Conservation (phyloP, 2,113 vertebrate genomes). For the Daboia siamensis region DNA sequence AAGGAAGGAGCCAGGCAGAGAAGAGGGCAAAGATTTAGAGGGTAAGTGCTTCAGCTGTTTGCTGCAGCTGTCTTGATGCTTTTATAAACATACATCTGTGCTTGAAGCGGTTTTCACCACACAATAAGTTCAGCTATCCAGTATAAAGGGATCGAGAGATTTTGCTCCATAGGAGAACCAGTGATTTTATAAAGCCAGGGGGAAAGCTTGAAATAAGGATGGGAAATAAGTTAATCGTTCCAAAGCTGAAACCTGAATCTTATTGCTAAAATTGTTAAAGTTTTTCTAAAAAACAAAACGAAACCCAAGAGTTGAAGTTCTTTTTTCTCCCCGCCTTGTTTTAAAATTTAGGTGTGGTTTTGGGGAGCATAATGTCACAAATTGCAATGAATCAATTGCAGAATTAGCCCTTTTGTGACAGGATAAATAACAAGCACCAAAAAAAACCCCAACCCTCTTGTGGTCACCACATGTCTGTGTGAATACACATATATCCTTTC, state of each 20-base stretch:
- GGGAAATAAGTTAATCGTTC: neutral
- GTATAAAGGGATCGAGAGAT: neutral
- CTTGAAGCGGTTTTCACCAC: neutral
- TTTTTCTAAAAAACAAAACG: neutral
- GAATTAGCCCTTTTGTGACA: conserved; percentile 48
- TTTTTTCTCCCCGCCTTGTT: neutral
- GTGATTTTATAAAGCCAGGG: neutral
- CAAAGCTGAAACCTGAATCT: neutral
- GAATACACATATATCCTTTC: conserved; percentile 9
- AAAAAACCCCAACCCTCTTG: conserved; percentile 31
- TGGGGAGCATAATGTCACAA: conserved; percentile 3
- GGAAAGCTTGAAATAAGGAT: neutral
- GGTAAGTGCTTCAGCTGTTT: neutral
- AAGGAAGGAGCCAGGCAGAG: neutral
- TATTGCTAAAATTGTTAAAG: neutral
- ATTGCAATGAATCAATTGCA: neutral
- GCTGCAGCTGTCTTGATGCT: neutral
- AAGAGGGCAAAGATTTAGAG: neutral
- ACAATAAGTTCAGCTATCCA: neutral
- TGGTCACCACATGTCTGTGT: neutral
- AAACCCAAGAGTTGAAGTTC: neutral
- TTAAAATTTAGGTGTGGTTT: neutral
- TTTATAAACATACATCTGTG: neutral
- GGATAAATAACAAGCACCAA: conserved; percentile 49
- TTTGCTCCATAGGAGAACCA: neutral